Conservation (phyloP, 2,113 vertebrate genomes). For the Psettodes erumei region DNA sequence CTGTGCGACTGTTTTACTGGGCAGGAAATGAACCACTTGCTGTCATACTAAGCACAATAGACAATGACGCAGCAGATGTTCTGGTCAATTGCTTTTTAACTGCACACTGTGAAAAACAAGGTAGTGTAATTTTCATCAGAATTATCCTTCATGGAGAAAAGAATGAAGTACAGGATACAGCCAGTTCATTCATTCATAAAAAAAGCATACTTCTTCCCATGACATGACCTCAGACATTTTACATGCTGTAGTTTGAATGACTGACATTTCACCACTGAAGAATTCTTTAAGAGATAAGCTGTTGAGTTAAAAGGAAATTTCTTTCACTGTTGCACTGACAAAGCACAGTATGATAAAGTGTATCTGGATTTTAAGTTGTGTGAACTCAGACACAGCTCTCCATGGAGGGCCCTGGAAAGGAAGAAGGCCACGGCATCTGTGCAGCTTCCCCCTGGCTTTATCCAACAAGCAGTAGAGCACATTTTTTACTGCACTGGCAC, state of each 20-base stretch:
- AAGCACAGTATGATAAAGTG: conserved; percentile 18
- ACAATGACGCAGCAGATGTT: not conserved
- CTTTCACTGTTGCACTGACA: conserved; percentile 6
- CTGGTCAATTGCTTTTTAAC: not conserved
- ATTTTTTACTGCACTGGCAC: conserved; percentile 53
- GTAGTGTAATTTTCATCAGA: conserved; percentile 11
- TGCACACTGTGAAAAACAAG: not conserved
- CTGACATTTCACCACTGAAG: conserved; percentile 4
- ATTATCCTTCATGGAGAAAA: too few species aligned
- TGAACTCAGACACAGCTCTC: conserved; percentile 38
- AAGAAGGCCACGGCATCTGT: conserved; percentile 38
- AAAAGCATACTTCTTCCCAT: conserved; percentile 16
- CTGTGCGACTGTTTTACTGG: not conserved
- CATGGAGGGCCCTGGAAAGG: conserved; percentile 8
- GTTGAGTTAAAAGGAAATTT: conserved; percentile 1
- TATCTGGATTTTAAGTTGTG: conserved; percentile 40
- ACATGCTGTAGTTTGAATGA: not conserved
- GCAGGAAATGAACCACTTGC: not conserved
- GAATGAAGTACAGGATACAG: conserved; percentile 9
- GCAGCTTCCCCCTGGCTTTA: conserved; percentile 16
- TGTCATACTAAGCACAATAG: not conserved
- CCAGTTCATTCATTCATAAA: conserved; percentile 9
- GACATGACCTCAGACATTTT: not conserved
- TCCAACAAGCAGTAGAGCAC: conserved; percentile 42
- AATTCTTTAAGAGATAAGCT: not conserved